Base-by-base conservation (phyloP, 1,140 invertebrate species). In the Globodera rostochiensis region DNA sequence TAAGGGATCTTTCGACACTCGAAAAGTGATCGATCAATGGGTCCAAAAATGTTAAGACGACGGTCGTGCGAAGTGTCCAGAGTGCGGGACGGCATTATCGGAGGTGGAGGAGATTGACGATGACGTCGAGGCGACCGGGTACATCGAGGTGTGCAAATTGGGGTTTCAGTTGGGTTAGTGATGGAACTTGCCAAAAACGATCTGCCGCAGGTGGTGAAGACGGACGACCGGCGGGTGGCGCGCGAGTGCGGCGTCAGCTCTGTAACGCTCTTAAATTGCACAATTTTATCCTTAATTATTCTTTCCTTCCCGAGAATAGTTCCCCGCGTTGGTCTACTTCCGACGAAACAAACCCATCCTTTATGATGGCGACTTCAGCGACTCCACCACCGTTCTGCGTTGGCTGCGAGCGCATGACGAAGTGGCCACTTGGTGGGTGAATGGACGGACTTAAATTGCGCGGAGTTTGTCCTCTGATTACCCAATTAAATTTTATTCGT, bases 331-430 rank as follows among this genome's bases (percentile, higher is more conserved):
- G 49, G 85, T 89, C 73, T 89, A 89, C 76, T 89, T 86, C 67
- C 74, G 88, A 73, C 83, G 88, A 66, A 90, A 88, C 67, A 87
- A 88, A 70, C 88, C 88, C 36, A 89, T 89, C 70, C 75, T 89
- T 19, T 89, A 90, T 77, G 88, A 89, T 80, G 88, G 83, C 45
- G 89, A 89, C 47, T 89, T 90, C 87, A 87, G 88, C 70, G 89
- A 90, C 66, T 90, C 89, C 5, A 86, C 89, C 53, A 74, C 79
- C 36, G 86, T 89, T 36, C 83, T 86, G 67, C 82, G 88, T 13
- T 89, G 88, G 88, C 85, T 89, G n/a, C 82, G 88, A n/a, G 83
- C 88, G 36, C 88, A 89, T 74, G 89, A 90, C 73, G 87, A 90
- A 76, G 85, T 88, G 7, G 73, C 49, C 46, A 79, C 80, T 8